These are phyloP conservation scores for Halichoerus grypus DNA, from an alignment of 2,113 vertebrate genomes.

Conservation along the genomic window DNA sequence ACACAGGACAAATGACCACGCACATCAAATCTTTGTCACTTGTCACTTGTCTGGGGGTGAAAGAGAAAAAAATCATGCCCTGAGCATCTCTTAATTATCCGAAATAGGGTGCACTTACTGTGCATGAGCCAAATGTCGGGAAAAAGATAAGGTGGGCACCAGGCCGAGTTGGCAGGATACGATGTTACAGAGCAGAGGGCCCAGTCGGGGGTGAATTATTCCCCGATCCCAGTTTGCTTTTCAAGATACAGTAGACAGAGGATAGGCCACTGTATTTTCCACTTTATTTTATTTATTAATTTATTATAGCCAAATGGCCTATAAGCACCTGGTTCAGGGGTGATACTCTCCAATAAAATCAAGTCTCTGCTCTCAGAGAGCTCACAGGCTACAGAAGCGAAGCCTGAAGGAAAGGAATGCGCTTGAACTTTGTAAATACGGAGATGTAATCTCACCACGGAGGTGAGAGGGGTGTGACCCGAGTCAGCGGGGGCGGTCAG, in stretches of 20 bases:
- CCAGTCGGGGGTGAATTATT: neutral
- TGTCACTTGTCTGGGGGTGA: neutral
- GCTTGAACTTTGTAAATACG: neutral
- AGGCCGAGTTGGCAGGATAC: neutral
- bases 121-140: neutral
- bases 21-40: neutral
- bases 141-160: neutral
- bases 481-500: neutral
- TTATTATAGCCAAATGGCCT: neutral
- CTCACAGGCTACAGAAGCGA: neutral
- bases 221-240: neutral
- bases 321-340: neutral
- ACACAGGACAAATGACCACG: neutral
- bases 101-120: neutral
- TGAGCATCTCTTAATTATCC: neutral
- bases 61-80: neutral
- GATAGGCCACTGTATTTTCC: neutral
- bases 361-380: neutral
- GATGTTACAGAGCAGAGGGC: neutral
- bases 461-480: neutral
- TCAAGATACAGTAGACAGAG: neutral
- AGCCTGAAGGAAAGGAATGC: neutral
- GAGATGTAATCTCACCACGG: neutral
- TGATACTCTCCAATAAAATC: neutral
- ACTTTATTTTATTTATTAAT: neutral